phyloP scores from a whole-genome alignment of 2,113 vertebrate species.

The Chloroceryle aenea region DNA sequence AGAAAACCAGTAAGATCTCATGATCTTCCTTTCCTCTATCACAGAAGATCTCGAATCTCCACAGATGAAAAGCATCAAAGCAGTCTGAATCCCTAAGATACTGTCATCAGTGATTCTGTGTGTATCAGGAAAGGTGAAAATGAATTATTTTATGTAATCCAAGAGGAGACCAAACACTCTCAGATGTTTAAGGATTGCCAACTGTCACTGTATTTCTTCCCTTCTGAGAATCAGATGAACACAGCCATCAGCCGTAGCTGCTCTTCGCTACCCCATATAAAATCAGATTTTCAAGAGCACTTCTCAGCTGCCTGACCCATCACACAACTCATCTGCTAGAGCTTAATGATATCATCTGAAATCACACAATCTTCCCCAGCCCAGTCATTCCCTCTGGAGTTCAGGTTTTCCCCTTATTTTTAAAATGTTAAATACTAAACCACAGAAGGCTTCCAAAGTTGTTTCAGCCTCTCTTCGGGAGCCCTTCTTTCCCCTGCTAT shows the following conservation, averaged over 20 bases:
- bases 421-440: background rate
- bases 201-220: background rate
- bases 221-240: background rate
- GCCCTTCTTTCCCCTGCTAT: background rate
- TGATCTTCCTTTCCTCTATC: background rate
- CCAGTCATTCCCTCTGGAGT: background rate
- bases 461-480: background rate
- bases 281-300: background rate
- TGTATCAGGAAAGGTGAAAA: background rate
- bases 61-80: background rate
- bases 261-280: background rate
- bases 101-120: background rate
- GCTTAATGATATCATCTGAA: background rate
- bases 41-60: background rate
- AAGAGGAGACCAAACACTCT: background rate
- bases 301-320: background rate
- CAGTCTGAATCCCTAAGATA: background rate
- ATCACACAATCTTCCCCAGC: background rate
- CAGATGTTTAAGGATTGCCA: background rate
- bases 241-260: background rate
- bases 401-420: background rate
- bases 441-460: background rate
- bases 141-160: background rate
- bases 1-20: background rate
- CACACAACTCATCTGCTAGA: background rate